Evolutionary conservation across 2,888 invertebrate species (phyloP).

Genomic region (Cyclophora punctaria): DNA sequence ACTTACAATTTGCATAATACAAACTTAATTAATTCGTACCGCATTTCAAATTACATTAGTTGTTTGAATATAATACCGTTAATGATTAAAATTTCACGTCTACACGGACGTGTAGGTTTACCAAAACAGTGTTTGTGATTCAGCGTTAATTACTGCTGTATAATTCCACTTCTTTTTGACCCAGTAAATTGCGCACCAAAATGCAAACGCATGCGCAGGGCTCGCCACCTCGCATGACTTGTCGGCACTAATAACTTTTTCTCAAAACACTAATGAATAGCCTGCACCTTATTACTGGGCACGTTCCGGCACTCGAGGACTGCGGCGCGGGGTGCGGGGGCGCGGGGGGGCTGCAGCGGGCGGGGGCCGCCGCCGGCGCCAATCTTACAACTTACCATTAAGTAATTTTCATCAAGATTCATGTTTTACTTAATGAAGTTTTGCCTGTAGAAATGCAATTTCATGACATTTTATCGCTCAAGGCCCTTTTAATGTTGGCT

Average conservation of each 20-base stretch:
- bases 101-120: no score
- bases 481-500: not conserved
- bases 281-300: conserved; percentile 64
- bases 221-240: conserved; percentile 42
- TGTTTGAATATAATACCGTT: not conserved
- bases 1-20: no score
- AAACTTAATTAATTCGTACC: no score
- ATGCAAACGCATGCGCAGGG: conserved; percentile 61
- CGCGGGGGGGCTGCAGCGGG: conserved; percentile 20
- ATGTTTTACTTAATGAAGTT: conserved; percentile 42
- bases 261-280: conserved; percentile 72
- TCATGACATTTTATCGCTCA: conserved; percentile 20
- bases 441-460: conserved; percentile 26
- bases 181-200: conserved; percentile 49
- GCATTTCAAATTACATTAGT: no score
- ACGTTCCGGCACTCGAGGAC: conserved; percentile 56
- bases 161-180: conserved; percentile 30
- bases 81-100: not conserved
- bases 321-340: conserved; percentile 13
- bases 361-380: conserved; percentile 32
- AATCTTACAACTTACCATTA: conserved; percentile 53
- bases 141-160: conserved; percentile 7
- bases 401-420: conserved; percentile 58
- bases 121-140: not conserved
- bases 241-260: conserved; percentile 63